Evolutionary conservation across 2,113 vertebrate genomes (phyloP).

Genomic region (Pungitius pungitius): DNA sequence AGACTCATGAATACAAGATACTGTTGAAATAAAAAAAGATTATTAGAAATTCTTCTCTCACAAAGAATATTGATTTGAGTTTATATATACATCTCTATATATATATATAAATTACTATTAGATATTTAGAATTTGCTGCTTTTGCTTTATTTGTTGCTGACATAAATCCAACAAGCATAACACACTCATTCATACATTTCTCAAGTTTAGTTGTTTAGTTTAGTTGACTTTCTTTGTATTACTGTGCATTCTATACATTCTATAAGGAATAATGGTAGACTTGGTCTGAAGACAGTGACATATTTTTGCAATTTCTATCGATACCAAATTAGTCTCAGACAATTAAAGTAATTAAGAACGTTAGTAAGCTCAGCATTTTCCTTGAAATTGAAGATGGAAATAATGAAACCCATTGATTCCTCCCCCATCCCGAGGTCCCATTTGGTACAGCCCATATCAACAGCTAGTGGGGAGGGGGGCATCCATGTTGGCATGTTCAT

Average conservation of each 20-base stretch:
- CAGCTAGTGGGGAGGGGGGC: not conserved
- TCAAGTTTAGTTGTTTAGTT: not conserved
- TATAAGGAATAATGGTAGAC: not conserved
- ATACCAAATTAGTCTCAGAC: not conserved
- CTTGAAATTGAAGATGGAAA: not conserved
- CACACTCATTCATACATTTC: not conserved
- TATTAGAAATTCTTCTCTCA: not conserved
- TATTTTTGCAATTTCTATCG: not conserved
- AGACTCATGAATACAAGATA: constrained; percentile 7
- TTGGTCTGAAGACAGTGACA: not conserved
- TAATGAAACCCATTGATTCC: not conserved
- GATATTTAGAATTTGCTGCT: not conserved
- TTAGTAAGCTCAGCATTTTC: not conserved
- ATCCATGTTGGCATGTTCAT: not conserved
- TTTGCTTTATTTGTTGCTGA: not conserved
- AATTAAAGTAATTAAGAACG: not conserved
- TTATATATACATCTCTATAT: no score
- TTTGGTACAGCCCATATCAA: not conserved
- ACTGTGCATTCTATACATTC: not conserved
- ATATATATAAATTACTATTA: not conserved
- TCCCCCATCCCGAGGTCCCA: not conserved
- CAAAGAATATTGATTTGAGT: not conserved
- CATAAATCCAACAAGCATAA: not conserved
- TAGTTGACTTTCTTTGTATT: not conserved
- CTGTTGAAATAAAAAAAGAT: constrained; percentile 7